Evolutionary conservation across 2,113 vertebrate species (phyloP), one percentile per base, ranked within the genome.

Genomic region (Carassius gibelio): DNA sequence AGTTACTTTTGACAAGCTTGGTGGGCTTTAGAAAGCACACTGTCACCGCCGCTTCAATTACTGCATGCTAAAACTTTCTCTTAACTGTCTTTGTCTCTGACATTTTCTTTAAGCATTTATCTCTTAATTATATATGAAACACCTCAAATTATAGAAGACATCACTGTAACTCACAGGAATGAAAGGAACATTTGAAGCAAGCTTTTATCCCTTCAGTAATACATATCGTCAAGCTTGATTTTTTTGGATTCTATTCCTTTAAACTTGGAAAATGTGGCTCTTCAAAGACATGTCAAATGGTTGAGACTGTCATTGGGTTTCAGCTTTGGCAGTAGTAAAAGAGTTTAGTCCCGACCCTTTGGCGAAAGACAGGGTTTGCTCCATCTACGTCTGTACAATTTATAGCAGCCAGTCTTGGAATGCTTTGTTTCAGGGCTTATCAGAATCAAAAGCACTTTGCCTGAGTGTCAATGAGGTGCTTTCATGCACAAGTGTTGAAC

Each of bases 341-440:
- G 66, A 83, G 50, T 72, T 59, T 42, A 34, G 26, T 68, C 30
- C 36, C 13, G 4, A 82, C 81, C 81, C 66, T 82, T 72, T 82
- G 66, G 45, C 48, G 48, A 55, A 82, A 50, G 66, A 71, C 26
- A 72, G 45, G 8, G 21, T 61, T 38, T 38, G 10, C 19, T 79
- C 55, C 50, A 48, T 87, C 36, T 84, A 26, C 26, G 26, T 42
- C 74, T 76, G 69, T 85, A 79, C 74, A 85, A 87, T 87, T 85
- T 34, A 74, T 81, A 45, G 71, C 85, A 84, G 81, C 52, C 59
- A 11, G n/a, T 50, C 75, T 75, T 85, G 34, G 34, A 50, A 68
- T 5, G 21, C 66, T 87, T 80, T 57, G 10, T 75, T 88, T 84
- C 57, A 88, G 17, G 55, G 72, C 84, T 85, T 87, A 88, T 88